Evolutionary conservation across 2,113 vertebrate genomes (phyloP).

Genomic region (Suncus etruscus): DNA sequence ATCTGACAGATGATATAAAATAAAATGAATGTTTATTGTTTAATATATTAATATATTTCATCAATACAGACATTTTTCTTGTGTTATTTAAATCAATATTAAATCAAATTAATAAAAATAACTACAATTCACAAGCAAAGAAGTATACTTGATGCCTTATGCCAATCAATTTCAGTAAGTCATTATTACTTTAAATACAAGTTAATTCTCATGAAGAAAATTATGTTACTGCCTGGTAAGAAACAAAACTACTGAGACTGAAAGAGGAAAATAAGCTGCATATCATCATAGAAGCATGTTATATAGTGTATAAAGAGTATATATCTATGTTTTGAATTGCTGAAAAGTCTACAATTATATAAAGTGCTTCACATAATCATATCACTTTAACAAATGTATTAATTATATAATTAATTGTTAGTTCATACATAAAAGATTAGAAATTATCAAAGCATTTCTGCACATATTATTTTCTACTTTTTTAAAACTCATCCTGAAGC

Average conservation of each 20-base stretch:
- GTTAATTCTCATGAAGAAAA: not conserved
- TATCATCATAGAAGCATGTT: not conserved
- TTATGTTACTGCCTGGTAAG: not conserved
- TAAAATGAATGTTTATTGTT: slow-evolving; percentile 11
- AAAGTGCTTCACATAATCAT: not conserved
- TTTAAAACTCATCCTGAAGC: not conserved
- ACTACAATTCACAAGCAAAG: not conserved
- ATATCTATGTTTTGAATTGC: not conserved
- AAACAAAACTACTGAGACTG: not conserved
- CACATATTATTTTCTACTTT: not conserved
- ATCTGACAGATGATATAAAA: not conserved
- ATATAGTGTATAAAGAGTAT: not conserved
- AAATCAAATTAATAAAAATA: slow-evolving; percentile 2
- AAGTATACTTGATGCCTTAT: not conserved
- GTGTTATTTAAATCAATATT: slow-evolving; percentile 1
- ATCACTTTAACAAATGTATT: not conserved
- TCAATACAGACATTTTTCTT: not conserved
- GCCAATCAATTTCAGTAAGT: not conserved
- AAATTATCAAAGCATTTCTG: slow-evolving; percentile 5
- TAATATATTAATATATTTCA: not conserved
- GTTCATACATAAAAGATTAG: not conserved
- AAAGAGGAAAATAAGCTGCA: not conserved
- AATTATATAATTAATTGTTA: not conserved
- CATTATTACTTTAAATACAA: not conserved
- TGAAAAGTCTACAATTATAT: not conserved